phyloP scores from a whole-genome alignment of 30 jellyfish, hydroid and myxozoan genomes.

The Rhopilema esculentum region DNA sequence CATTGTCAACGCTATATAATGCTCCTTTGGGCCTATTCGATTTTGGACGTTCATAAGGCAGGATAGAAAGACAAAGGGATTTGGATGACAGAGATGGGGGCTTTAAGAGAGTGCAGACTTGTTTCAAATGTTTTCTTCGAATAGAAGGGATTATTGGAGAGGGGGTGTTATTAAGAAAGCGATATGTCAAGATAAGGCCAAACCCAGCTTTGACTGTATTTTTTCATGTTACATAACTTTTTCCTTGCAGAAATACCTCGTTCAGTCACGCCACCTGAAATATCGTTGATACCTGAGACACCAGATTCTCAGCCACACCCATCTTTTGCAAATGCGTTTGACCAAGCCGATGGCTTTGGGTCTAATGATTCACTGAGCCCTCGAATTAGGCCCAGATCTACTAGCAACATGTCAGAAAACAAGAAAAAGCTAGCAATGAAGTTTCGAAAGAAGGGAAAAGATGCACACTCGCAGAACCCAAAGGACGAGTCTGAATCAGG shows the following conservation, averaged over 20 bases:
- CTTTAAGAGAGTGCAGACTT: too few species aligned
- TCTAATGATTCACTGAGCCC: slow-evolving; percentile 50
- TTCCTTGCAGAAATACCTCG: slow-evolving; percentile 7
- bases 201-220: too few species aligned
- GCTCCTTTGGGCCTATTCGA: too few species aligned
- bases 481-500: slow-evolving; percentile 10
- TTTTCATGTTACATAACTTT: neutral
- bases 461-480: slow-evolving; percentile 33
- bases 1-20: too few species aligned
- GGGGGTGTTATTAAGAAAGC: too few species aligned
- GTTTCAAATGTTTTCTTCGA: too few species aligned
- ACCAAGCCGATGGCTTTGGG: slow-evolving; percentile 38
- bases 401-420: slow-evolving; percentile 35
- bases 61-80: too few species aligned
- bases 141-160: too few species aligned
- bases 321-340: slow-evolving; percentile 22
- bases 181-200: too few species aligned
- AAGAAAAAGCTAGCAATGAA: slow-evolving; percentile 55
- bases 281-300: slow-evolving; percentile 31
- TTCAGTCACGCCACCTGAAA: slow-evolving; percentile 56
- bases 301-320: neutral
- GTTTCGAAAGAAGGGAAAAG: slow-evolving; percentile 66
- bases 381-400: slow-evolving; percentile 37
- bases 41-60: too few species aligned
- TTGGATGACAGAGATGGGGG: too few species aligned